Conservation (phyloP, 2,888 invertebrate species). For the Gibbula magus region DNA sequence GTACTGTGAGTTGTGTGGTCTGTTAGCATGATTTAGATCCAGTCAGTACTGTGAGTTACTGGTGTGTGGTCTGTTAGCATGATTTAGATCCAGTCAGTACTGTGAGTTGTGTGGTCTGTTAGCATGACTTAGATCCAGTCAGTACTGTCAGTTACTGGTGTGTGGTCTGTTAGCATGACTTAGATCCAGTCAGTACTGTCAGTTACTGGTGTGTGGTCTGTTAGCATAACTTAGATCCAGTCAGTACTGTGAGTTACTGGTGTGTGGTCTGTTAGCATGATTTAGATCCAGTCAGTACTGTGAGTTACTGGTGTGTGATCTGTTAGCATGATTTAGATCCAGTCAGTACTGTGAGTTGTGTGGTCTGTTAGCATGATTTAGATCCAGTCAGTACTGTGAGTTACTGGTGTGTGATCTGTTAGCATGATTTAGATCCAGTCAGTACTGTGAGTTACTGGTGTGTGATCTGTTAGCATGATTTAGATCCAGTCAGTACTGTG, state of each 20-base stretch:
- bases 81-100: background rate
- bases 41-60: background rate
- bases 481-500: background rate
- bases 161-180: background rate
- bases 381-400: background rate
- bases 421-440: slow-evolving; percentile 1
- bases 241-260: background rate
- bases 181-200: background rate
- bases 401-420: background rate
- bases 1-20: background rate
- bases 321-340: slow-evolving; percentile 6
- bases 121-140: background rate
- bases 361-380: background rate
- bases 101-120: background rate
- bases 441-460: background rate
- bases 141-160: background rate
- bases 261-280: background rate
- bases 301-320: background rate
- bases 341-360: background rate
- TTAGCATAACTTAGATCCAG: background rate
- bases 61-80: background rate
- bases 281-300: background rate
- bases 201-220: background rate
- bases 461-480: background rate
- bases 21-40: slow-evolving; percentile 6